A percentile compares a stretch with the other conserved stretches of the same genome.
phyloP scores from a whole-genome alignment of 2,888 invertebrate species.

The Pemphredon lugubris region DNA sequence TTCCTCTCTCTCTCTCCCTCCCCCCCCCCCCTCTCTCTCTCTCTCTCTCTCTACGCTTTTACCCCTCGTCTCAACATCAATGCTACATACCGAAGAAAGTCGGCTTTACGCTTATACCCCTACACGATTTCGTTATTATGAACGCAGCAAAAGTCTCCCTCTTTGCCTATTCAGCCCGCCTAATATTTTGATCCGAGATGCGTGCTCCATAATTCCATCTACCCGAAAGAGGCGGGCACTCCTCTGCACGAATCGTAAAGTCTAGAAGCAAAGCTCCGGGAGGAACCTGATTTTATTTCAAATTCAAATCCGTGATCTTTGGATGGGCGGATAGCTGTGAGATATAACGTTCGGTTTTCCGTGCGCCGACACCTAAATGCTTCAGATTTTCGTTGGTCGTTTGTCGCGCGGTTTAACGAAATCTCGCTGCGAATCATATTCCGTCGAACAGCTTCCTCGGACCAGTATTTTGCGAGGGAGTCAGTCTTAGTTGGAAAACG shows the following conservation, averaged over 20 bases:
- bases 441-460: neutral
- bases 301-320: conserved; percentile 35
- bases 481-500: conserved; percentile 42
- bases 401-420: conserved; percentile 16
- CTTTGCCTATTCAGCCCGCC: conserved; percentile 35
- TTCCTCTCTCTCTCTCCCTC: neutral
- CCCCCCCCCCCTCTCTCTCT: neutral
- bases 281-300: conserved; percentile 43
- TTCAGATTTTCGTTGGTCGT: conserved; percentile 8
- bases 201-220: conserved; percentile 27
- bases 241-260: conserved; percentile 5
- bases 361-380: conserved; percentile 15
- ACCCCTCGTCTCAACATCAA: conserved; percentile 34
- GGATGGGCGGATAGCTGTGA: conserved; percentile 18
- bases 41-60: neutral
- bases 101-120: conserved; percentile 21
- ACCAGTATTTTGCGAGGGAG: neutral
- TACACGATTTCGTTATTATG: conserved; percentile 44
- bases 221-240: conserved; percentile 15
- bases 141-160: conserved; percentile 8
- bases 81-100: conserved; percentile 27
- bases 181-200: conserved; percentile 61
- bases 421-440: conserved; percentile 30
- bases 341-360: conserved; percentile 2
- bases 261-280: conserved; percentile 9